Base-by-base conservation (phyloP, 2,888 invertebrate species). In the Subacronicta megacephala region DNA sequence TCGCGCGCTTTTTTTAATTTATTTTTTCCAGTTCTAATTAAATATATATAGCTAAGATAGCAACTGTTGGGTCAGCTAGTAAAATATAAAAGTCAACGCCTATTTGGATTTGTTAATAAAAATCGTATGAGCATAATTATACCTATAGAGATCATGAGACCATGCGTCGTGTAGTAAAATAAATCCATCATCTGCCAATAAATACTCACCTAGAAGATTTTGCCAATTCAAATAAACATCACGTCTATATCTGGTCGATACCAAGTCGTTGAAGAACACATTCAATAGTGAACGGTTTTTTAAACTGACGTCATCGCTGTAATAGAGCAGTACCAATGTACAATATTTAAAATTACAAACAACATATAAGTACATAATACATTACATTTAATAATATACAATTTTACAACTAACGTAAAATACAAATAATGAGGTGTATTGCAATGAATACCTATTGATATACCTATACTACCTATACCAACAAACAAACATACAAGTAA, bases 141-240 rank as follows among this genome's bases (percentile, higher is more conserved):
- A n/a, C 0, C 1, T n/a, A 33, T 44, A 17, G 44, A n/a, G 7
- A 12, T 23, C 10, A 15, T 9, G 36, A 40, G 38, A 37, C 33
- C 18, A 42, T 49, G 51, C 54, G 17, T 53, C 42, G 29, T 40
- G 33, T 23, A 15, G 23, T 17, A 35, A 20, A 29, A 59, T 77
- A 79, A 73, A 75, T 74, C 61, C 18, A 49, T 75, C 65, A 62
- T 64, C 72, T 16, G 12, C 37, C 7, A 15, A 15, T 37, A 38
- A 42, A 62, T 70, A 86, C 85, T 69, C 85, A 96, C 97, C 96
- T 57, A 96, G 91, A 70, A 96, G 88, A 65, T 96, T 96, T 65
- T 96, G 95, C 96, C 96, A 97, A 78, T 95, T 96, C 71, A 96
- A 95, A 82, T 95, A 95, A 51, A 96, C 95, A 77, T 96, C 96